These are phyloP conservation scores for Monochamus saltuarius DNA, from an alignment of 1,140 invertebrate genomes.

Conservation along the genomic window DNA sequence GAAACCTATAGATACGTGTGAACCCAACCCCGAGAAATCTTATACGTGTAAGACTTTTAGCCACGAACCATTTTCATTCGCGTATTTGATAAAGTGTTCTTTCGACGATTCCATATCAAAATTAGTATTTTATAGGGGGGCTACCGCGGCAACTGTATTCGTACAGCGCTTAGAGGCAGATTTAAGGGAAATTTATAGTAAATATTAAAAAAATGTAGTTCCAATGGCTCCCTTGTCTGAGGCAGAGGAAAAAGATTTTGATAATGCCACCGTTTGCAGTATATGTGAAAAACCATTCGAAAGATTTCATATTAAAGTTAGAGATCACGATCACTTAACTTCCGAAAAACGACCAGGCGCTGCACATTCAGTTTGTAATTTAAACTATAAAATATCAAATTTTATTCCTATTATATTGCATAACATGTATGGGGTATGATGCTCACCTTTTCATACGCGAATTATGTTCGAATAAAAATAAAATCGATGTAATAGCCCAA, in stretches of 20 bases:
- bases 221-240: no score
- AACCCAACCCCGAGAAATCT: constrained; percentile 6
- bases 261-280: no score
- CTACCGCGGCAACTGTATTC: not conserved
- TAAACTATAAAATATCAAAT: constrained; percentile 7
- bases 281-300: constrained; percentile 34
- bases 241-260: no score
- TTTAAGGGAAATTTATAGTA: no score
- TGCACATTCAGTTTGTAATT: not conserved
- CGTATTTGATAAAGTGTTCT: constrained; percentile 5
- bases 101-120: not conserved
- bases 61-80: constrained; percentile 2
- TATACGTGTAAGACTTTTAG: not conserved
- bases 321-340: constrained; percentile 42
- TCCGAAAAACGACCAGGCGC: constrained; percentile 24
- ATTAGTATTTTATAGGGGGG: not conserved
- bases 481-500: constrained; percentile 1
- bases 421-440: constrained; percentile 11
- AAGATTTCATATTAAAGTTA: constrained; percentile 27
- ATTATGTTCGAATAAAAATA: not conserved
- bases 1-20: not conserved
- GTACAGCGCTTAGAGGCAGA: not conserved
- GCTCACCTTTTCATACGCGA: constrained; percentile 8
- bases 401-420: constrained; percentile 8
- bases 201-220: no score